These are phyloP conservation scores for Chloromyia formosa DNA, from an alignment of 2,888 invertebrate species.

Conservation along the genomic window DNA sequence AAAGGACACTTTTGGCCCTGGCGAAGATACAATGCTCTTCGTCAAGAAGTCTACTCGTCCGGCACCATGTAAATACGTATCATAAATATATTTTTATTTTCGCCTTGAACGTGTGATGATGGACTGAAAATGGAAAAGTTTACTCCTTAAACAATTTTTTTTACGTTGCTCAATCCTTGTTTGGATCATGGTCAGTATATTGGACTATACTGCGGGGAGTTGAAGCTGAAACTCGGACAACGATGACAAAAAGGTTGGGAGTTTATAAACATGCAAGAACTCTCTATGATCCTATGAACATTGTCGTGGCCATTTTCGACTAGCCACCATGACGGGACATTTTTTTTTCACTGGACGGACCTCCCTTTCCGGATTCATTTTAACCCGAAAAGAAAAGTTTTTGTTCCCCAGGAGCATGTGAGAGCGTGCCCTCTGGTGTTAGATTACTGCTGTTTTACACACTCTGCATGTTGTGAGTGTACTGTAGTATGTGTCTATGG, in stretches of 20 bases:
- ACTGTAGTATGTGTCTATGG: not conserved
- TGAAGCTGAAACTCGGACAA: conserved; percentile 13
- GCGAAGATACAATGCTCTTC: not conserved
- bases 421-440: conserved; percentile 26
- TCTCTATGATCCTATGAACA: not conserved
- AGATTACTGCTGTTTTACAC: conserved; percentile 30
- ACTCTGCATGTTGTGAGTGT: conserved; percentile 11
- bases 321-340: not conserved
- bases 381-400: not conserved
- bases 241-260: conserved; percentile 41
- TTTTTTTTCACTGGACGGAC: too few relatives aligned
- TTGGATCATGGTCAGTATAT: too few relatives aligned
- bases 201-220: not conserved
- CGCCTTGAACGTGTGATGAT: conserved; percentile 18
- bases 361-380: too few relatives aligned
- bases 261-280: conserved; percentile 30
- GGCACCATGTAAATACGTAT: not conserved
- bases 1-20: conserved; percentile 2
- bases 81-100: conserved; percentile 3
- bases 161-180: not conserved
- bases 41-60: not conserved
- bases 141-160: conserved; percentile 6
- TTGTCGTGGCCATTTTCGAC: not conserved
- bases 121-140: conserved; percentile 28
- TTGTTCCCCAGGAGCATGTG: conserved; percentile 8